Conservation (phyloP, 2,797 vertebrate genomes). For the Onychomys torridus region DNA sequence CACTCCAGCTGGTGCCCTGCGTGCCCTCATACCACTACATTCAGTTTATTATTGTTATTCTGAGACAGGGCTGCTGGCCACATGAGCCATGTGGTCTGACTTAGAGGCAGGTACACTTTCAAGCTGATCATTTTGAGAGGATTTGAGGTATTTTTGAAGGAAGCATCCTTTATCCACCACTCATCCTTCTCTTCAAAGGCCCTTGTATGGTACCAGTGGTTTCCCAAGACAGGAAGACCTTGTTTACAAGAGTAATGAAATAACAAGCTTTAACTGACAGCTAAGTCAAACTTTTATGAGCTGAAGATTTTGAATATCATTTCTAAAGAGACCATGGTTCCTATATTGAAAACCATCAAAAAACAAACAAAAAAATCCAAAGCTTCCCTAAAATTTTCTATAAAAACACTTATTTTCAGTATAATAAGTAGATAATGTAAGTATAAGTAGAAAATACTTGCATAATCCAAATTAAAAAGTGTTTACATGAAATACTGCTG, state of each 20-base stretch:
- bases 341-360: conserved; percentile 53
- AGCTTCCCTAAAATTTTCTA: conserved; percentile 3
- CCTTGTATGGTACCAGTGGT: background rate
- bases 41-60: background rate
- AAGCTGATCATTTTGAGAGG: background rate
- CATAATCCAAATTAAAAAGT: conserved; percentile 38
- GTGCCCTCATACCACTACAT: rapidly evolving
- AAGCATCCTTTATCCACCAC: background rate
- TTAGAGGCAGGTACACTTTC: background rate
- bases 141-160: background rate
- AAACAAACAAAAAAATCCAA: conserved; percentile 32
- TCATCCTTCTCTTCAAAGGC: background rate
- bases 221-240: background rate
- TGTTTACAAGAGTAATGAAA: conserved; percentile 1
- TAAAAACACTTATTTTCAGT: conserved; percentile 54
- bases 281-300: background rate
- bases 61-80: background rate
- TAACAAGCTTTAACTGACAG: background rate
- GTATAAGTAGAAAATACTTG: conserved; percentile 39
- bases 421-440: conserved; percentile 41
- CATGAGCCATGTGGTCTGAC: background rate
- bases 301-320: background rate
- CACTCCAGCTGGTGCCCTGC: background rate
- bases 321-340: background rate
- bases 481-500: conserved; percentile 64